These are phyloP conservation scores for Apis dorsata DNA, from an alignment of 1,140 invertebrate species.

Conservation along the genomic window DNA sequence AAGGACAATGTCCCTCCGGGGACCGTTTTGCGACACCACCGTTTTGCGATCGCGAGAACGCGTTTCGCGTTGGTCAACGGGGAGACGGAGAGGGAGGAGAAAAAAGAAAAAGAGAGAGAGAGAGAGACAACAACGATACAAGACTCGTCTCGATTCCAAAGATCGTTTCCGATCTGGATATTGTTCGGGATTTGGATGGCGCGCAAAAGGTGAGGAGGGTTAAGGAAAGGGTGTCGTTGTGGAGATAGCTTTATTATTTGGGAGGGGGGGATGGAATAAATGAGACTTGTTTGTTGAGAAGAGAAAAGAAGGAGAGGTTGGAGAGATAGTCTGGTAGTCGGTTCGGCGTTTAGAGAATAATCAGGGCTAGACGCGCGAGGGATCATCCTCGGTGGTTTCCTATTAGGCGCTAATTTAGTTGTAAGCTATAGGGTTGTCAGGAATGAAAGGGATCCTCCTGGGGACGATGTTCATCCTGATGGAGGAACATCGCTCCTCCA, in stretches of 20 bases:
- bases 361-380: constrained; percentile 13
- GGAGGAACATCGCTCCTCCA: constrained; percentile 36
- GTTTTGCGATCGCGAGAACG: constrained; percentile 35
- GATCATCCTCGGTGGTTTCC: constrained; percentile 42
- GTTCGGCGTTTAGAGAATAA: constrained; percentile 35
- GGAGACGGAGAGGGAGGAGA: too few species aligned
- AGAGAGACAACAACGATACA: too few species aligned
- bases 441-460: constrained; percentile 59
- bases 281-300: too few species aligned
- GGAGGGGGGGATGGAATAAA: too few species aligned
- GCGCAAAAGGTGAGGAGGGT: too few species aligned
- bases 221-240: too few species aligned
- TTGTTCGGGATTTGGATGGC: too few species aligned
- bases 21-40: constrained; percentile 62
- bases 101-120: too few species aligned
- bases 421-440: constrained; percentile 59
- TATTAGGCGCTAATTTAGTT: constrained; percentile 68
- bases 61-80: too few species aligned
- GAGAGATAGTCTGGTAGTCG: background rate
- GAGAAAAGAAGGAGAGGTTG: background rate
- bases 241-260: too few species aligned
- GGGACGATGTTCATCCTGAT: constrained; percentile 59
- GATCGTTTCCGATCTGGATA: too few species aligned
- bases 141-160: too few species aligned
- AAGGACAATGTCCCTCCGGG: constrained; percentile 63